Evolutionary conservation across 1,140 invertebrate genomes (phyloP).

Genomic region (Cydia pomonella): DNA sequence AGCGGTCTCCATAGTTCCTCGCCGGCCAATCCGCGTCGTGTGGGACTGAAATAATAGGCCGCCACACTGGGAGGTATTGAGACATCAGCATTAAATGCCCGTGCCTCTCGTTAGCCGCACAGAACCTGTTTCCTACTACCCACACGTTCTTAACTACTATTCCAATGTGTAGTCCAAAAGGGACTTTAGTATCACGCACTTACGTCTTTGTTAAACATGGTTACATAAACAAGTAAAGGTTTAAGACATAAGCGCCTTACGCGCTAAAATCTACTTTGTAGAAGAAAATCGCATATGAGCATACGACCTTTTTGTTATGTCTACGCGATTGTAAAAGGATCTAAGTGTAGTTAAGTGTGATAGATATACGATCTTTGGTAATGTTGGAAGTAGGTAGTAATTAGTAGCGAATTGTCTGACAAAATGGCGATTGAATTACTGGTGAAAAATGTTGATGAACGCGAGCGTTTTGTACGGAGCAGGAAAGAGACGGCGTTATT

Average conservation of each 20-base stretch:
- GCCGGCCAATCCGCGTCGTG: constrained; percentile 58
- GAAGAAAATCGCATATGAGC: neutral
- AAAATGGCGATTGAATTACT: constrained; percentile 2
- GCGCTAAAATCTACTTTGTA: neutral
- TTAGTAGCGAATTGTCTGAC: neutral
- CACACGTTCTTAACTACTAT: constrained; percentile 18
- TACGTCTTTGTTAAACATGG: neutral
- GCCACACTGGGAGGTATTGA: constrained; percentile 80
- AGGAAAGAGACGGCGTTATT: neutral
- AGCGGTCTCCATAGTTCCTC: constrained; percentile 47
- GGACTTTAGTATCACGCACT: neutral
- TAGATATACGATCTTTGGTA: neutral
- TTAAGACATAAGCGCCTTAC: neutral
- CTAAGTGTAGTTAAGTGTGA: neutral
- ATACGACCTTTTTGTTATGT: neutral
- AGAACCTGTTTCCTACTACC: constrained; percentile 35
- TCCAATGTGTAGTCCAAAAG: constrained; percentile 5
- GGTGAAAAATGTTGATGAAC: neutral
- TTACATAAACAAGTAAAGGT: neutral
- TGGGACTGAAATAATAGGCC: constrained; percentile 78
- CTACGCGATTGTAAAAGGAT: neutral
- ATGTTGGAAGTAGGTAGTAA: neutral
- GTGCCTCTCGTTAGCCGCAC: constrained; percentile 47
- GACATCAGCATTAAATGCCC: constrained; percentile 78
- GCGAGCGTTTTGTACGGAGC: neutral